Evolutionary conservation across 2,113 vertebrate species (phyloP).

Genomic region (Gorsachius goisagi): DNA sequence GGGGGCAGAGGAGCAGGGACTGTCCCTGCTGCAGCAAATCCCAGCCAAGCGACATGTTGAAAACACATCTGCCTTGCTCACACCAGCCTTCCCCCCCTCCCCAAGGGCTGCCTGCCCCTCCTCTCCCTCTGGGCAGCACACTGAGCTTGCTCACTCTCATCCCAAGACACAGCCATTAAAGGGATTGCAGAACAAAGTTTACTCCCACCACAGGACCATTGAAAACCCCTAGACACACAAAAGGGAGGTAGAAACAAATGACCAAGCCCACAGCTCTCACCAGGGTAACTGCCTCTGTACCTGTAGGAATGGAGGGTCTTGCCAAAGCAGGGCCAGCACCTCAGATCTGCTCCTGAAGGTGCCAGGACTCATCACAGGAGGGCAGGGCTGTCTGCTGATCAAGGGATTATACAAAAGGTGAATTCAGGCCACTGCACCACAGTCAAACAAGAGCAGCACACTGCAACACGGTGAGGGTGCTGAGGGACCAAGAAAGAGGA

Average conservation of each 20-base stretch:
- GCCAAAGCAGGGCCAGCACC: no score
- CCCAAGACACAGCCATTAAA: no score
- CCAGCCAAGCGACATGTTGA: not conserved
- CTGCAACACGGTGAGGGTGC: not conserved
- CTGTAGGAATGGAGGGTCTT: no score
- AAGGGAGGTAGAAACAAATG: not conserved
- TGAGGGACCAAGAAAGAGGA: not conserved
- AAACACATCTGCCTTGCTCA: not conserved
- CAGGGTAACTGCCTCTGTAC: not conserved
- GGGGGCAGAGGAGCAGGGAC: not conserved
- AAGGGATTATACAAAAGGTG: not conserved
- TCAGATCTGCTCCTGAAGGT: not conserved
- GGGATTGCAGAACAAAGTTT: not conserved
- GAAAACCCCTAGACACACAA: slow-evolving; percentile 52
- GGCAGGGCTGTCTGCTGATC: not conserved
- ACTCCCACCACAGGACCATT: not conserved
- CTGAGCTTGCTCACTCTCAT: no score
- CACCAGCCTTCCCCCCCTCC: not conserved
- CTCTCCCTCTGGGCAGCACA: not conserved
- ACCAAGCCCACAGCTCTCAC: not conserved
- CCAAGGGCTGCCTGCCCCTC: not conserved
- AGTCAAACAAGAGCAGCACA: not conserved
- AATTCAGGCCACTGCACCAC: not conserved
- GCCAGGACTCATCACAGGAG: not conserved
- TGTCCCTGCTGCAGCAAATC: not conserved